phyloP scores from a whole-genome alignment of 2,888 invertebrate genomes.

The Cistogaster globosa region DNA sequence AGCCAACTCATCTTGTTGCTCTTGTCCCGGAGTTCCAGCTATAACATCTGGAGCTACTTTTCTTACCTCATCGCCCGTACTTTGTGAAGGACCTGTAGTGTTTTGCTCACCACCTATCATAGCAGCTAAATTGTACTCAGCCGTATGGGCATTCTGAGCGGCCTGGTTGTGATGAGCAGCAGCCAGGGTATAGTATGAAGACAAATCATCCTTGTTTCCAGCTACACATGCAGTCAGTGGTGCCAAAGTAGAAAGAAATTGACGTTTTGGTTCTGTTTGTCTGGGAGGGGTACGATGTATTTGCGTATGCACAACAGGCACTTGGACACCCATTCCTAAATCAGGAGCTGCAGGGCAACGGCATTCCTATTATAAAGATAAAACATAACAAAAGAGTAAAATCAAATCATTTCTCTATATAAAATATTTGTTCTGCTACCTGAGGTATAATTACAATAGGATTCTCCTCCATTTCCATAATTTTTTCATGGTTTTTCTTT shows the following conservation, averaged over 20 bases:
- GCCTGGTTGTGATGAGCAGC: constrained; percentile 83
- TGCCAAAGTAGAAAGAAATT: constrained; percentile 90
- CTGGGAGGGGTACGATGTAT: constrained; percentile 83
- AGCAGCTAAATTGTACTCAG: constrained; percentile 87
- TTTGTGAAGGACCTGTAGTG: constrained; percentile 52
- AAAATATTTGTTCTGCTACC: constrained; percentile 71
- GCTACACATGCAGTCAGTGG: constrained; percentile 91
- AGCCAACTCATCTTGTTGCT: constrained; percentile 90
- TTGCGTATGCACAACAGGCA: constrained; percentile 83
- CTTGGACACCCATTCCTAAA: constrained; percentile 84
- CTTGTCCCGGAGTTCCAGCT: constrained; percentile 86
- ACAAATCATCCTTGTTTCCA: constrained; percentile 85
- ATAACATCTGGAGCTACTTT: constrained; percentile 90
- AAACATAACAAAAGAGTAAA: neutral
- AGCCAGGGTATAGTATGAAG: constrained; percentile 85
- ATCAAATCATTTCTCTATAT: neutral
- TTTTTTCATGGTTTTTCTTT: constrained; percentile 82
- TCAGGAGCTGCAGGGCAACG: constrained; percentile 84
- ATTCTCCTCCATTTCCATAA: constrained; percentile 83
- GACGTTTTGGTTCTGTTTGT: constrained; percentile 87
- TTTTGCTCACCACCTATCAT: constrained; percentile 78
- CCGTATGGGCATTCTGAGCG: constrained; percentile 84
- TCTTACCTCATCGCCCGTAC: constrained; percentile 84
- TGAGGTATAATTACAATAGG: constrained; percentile 83
- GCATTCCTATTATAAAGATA: constrained; percentile 78